These are phyloP conservation scores for Channa striata DNA, from an alignment of 2,797 vertebrate genomes.

Conservation along the genomic window DNA sequence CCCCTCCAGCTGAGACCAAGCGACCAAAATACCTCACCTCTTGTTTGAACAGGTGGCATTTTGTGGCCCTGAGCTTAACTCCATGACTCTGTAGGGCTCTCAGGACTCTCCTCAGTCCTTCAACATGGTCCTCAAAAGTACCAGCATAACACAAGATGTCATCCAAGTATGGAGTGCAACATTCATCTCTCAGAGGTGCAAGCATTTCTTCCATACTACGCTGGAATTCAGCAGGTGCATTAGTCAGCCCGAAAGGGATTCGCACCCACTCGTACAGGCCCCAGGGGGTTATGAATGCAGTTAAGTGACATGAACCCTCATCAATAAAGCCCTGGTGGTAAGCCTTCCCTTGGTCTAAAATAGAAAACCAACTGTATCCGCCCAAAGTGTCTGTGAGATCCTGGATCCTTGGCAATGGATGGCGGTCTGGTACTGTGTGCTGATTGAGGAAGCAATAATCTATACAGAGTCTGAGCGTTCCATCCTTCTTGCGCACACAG, in stretches of 20 bases:
- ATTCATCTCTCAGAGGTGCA: too few relatives aligned
- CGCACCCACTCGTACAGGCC: too few relatives aligned
- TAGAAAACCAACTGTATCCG: conserved; percentile 25
- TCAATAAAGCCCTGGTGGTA: conserved; percentile 29
- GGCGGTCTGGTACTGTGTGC: too few relatives aligned
- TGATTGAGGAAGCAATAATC: too few relatives aligned
- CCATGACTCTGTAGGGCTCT: not conserved
- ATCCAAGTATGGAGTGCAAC: conserved; percentile 30
- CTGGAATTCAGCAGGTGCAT: too few relatives aligned
- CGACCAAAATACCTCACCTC: not conserved
- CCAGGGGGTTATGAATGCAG: too few relatives aligned
- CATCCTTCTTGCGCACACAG: too few relatives aligned
- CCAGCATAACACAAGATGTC: conserved; percentile 22
- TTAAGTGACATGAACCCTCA: too few relatives aligned
- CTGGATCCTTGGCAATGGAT: too few relatives aligned
- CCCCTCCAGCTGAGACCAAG: not conserved
- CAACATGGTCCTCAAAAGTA: conserved; percentile 32
- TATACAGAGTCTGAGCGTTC: too few relatives aligned
- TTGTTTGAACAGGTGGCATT: conserved; percentile 4
- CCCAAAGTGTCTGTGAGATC: conserved; percentile 13
- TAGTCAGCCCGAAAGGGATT: too few relatives aligned
- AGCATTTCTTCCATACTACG: too few relatives aligned
- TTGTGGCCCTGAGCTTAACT: conserved; percentile 1
- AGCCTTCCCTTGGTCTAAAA: conserved; percentile 23
- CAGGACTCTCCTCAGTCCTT: conserved; percentile 17